Conservation (phyloP, 1,140 invertebrate species). For the Pseudomyrmex flavicornis region DNA sequence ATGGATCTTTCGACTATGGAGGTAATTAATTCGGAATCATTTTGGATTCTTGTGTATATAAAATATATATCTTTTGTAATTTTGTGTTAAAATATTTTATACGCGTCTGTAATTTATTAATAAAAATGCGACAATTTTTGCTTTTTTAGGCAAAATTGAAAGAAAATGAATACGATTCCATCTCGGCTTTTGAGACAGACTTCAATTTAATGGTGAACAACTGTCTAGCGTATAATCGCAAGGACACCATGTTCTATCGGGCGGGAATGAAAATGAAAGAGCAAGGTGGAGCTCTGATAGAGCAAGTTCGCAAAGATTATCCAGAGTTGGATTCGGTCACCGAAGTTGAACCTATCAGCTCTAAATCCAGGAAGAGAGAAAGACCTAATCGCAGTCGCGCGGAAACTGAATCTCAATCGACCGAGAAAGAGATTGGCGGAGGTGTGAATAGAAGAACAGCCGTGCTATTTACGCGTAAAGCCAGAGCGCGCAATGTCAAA, state of each 20-base stretch:
- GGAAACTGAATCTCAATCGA: conserved; percentile 76
- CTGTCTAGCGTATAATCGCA: conserved; percentile 97
- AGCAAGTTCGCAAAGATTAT: conserved; percentile 89
- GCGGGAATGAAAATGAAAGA: conserved; percentile 95
- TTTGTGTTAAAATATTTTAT: conserved; percentile 27
- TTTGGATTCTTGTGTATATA: background rate
- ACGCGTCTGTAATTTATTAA: background rate
- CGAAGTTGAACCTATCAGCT: conserved; percentile 64
- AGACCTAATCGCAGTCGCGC: conserved; percentile 77
- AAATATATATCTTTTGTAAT: background rate
- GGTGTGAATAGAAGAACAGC: conserved; percentile 92
- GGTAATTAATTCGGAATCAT: conserved; percentile 76
- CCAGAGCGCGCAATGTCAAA: conserved; percentile 85
- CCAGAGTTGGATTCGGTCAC: conserved; percentile 87
- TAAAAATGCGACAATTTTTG: conserved; percentile 25
- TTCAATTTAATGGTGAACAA: conserved; percentile 98
- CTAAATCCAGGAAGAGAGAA: conserved; percentile 78
- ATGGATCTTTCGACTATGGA: conserved; percentile 98
- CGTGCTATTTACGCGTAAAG: conserved; percentile 93
- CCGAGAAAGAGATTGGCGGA: conserved; percentile 78
- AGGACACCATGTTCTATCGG: conserved; percentile 95
- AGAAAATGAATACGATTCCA: conserved; percentile 90
- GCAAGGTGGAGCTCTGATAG: conserved; percentile 91
- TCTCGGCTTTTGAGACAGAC: conserved; percentile 94
- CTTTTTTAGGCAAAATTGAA: conserved; percentile 89